Conservation (phyloP, 1,140 invertebrate genomes). For the Pantala flavescens region DNA sequence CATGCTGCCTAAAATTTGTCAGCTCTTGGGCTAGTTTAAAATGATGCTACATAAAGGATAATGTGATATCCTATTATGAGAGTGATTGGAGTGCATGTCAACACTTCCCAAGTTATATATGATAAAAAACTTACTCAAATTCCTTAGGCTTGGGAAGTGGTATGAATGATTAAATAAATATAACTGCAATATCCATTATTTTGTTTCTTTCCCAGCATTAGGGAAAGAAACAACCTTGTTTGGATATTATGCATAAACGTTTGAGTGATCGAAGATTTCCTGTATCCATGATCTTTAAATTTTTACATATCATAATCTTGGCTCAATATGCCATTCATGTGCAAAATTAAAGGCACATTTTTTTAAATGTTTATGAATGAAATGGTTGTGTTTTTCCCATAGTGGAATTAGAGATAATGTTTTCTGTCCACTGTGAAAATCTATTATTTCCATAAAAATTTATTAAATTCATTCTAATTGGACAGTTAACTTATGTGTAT, state of each 20-base stretch:
- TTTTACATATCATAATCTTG: constrained; percentile 5
- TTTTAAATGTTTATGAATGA: neutral
- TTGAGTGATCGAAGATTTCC: neutral
- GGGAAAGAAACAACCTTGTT: neutral
- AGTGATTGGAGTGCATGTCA: no score
- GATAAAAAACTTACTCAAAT: no score
- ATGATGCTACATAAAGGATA: no score
- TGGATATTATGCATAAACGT: neutral
- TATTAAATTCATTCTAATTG: neutral
- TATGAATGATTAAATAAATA: no score
- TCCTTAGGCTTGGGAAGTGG: no score
- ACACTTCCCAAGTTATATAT: no score
- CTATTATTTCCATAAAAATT: neutral
- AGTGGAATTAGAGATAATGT: neutral
- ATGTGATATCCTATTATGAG: no score
- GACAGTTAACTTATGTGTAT: neutral
- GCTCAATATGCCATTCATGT: neutral
- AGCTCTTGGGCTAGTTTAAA: no score
- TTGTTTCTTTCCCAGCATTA: no score
- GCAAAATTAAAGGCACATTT: neutral
- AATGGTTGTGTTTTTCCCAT: neutral
- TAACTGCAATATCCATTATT: no score
- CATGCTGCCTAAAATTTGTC: no score
- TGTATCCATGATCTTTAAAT: neutral
- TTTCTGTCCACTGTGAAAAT: neutral